phyloP scores from a whole-genome alignment of 2,113 vertebrate species.

The Nicator chloris region DNA sequence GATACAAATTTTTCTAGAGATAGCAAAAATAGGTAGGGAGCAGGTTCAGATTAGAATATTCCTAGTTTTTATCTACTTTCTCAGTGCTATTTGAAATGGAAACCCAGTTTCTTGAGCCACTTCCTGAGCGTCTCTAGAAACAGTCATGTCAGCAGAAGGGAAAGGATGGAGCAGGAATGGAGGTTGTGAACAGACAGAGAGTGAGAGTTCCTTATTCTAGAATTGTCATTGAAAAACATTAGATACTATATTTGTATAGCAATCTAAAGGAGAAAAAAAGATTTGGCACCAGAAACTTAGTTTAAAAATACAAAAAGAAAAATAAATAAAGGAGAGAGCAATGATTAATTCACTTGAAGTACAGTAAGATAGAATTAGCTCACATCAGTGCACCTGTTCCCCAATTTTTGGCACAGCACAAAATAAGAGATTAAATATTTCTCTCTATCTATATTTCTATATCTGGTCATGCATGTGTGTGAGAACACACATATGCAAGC shows the following conservation, averaged over 20 bases:
- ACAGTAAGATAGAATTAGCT: not conserved
- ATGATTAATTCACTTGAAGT: not conserved
- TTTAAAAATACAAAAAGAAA: not conserved
- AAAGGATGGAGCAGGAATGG: not conserved
- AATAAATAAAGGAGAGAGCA: not conserved
- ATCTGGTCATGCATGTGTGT: not conserved
- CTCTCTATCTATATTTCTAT: not conserved
- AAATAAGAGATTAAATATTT: not conserved
- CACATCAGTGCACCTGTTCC: not conserved
- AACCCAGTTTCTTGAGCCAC: not conserved
- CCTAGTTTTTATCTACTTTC: not conserved
- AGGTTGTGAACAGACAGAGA: not conserved
- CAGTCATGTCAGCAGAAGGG: accelerated
- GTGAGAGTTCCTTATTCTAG: not conserved
- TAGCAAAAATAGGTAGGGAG: not conserved
- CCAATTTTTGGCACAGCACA: not conserved
- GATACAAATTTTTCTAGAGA: not conserved
- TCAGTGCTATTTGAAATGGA: not conserved
- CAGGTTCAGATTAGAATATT: not conserved
- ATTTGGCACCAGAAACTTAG: not conserved
- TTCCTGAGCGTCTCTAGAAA: not conserved
- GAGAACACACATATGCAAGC: not conserved
- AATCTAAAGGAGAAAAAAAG: not conserved
- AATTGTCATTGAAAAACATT: not conserved
- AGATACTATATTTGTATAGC: not conserved